Base-by-base conservation (phyloP, 2,113 vertebrate species). In the Crotalus horridus region DNA sequence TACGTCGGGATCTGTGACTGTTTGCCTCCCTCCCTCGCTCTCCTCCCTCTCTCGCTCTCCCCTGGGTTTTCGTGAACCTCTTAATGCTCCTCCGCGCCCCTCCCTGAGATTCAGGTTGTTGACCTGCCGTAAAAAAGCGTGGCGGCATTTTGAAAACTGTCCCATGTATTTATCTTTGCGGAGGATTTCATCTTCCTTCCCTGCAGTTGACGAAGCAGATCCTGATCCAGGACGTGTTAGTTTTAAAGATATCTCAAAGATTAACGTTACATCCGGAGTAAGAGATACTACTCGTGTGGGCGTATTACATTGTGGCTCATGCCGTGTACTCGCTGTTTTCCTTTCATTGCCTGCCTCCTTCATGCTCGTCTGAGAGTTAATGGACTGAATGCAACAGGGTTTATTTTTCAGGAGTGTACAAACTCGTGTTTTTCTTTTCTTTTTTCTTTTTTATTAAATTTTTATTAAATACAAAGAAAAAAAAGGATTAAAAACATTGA, bases 121-220 rank as follows among this genome's bases (percentile, higher is more conserved):
- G 51, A 33, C n/a, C 20, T 7, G 51, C 17, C 17, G 24, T 55
- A 88, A 55, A 88, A 26, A 69, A 54, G 53, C 3, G 87, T 6
- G 85, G 85, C 23, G 24, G 46, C 12, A 48, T 24, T 87, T 87
- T 87, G 51, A 85, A 90, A 85, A 13, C 56, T 94, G 94, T 94
- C 33, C n/a, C 33, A 81, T 33, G n/a, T 33, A 81, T 81, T 81
- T 9, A 9, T 81, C 7, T 9, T 43, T 39, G 69, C 69, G 33
- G 3, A 21, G 33, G 69, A 6, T 39, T 81, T 39, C 3, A 3
- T 81, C 17, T 81, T 81, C 17, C 74, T 81, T 81, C 33, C 33
- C 33, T 81, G 74, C 33, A 39, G 74, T 7, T 43, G 74, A 43
- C 74, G 33, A 81, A 10, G 74, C 39, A 21, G 17, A 43, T 81